Evolutionary conservation across 1,140 invertebrate genomes (phyloP).

Genomic region (Bombyx mori): DNA sequence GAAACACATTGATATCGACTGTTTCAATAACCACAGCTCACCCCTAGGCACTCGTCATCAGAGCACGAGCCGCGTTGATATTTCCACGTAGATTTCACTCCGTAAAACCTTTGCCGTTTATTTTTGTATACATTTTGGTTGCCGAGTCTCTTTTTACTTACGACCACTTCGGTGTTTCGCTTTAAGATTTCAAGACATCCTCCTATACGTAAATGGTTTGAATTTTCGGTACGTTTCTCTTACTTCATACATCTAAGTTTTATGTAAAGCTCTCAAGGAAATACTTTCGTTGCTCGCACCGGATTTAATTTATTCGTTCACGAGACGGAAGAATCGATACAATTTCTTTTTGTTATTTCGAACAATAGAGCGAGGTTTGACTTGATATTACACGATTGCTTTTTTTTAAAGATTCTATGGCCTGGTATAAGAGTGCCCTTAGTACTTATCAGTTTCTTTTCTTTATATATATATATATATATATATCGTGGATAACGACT

Average conservation of each 20-base stretch:
- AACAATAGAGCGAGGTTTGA: no score
- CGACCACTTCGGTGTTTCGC: slow-evolving; percentile 23
- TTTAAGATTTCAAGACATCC: slow-evolving; percentile 1
- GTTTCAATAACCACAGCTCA: slow-evolving; percentile 9
- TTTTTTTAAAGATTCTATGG: no score
- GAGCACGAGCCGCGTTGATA: slow-evolving; percentile 60
- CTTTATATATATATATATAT: no score
- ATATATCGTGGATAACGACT: no score
- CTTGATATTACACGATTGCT: no score
- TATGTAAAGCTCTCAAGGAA: not conserved
- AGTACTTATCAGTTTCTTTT: no score
- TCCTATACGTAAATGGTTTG: no score
- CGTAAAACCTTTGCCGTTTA: slow-evolving; percentile 66
- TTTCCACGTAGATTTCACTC: slow-evolving; percentile 69
- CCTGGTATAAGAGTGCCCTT: no score
- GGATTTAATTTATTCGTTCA: no score
- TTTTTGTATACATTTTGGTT: slow-evolving; percentile 66
- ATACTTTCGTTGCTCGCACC: not conserved
- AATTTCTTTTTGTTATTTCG: no score
- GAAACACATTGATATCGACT: no score
- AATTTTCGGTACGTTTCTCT: not conserved
- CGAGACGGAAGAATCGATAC: no score
- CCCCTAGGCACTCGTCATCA: slow-evolving; percentile 61
- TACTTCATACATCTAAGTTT: not conserved
- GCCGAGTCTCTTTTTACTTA: slow-evolving; percentile 57